These are phyloP conservation scores for Lottia scabra DNA, from an alignment of 2,888 invertebrate genomes.

Conservation along the genomic window DNA sequence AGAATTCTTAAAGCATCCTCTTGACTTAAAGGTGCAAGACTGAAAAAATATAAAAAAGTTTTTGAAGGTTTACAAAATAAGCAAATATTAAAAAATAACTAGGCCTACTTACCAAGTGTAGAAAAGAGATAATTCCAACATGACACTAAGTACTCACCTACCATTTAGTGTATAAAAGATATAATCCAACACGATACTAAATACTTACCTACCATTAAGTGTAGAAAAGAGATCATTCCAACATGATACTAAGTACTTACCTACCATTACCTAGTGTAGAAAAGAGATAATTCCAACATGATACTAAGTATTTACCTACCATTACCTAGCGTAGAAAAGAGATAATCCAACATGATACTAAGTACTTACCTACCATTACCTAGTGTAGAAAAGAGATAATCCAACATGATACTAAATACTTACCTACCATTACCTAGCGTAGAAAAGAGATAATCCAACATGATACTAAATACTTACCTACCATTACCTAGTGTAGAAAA, in stretches of 20 bases:
- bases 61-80: no score
- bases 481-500: constrained; percentile 63
- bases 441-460: constrained; percentile 65
- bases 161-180: no score
- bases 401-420: constrained; percentile 58
- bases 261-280: constrained; percentile 31
- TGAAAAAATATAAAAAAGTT: constrained; percentile 29
- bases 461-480: constrained; percentile 58
- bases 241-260: constrained; percentile 53
- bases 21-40: constrained; percentile 59
- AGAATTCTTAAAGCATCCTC: constrained; percentile 60
- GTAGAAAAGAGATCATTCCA: constrained; percentile 65
- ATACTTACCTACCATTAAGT: constrained; percentile 56
- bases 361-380: constrained; percentile 24
- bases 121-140: constrained; percentile 66
- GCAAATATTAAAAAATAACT: constrained; percentile 49
- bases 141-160: constrained; percentile 39
- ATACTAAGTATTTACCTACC: no score
- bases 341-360: not conserved
- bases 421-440: constrained; percentile 55
- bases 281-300: no score
- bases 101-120: constrained; percentile 61
- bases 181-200: not conserved
- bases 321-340: constrained; percentile 15
- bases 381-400: constrained; percentile 48